phyloP scores from a whole-genome alignment of 1,140 invertebrate species.

The Chionoecetes opilio region DNA sequence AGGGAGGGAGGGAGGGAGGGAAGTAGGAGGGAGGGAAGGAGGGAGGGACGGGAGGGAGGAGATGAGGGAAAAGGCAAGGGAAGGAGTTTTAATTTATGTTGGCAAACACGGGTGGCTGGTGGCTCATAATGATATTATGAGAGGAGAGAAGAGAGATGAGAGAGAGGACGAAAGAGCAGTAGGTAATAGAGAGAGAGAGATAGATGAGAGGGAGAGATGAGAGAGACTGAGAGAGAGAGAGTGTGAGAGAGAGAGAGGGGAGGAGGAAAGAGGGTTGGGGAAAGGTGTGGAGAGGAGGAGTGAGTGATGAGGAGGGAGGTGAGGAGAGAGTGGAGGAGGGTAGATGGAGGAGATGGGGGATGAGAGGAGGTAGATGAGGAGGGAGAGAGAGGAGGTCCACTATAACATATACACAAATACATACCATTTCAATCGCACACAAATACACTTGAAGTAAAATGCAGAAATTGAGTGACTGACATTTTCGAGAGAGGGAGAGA shows the following conservation, averaged over 20 bases:
- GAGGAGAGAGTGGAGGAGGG: background rate
- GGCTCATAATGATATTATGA: too few relatives aligned
- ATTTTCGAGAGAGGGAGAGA: background rate
- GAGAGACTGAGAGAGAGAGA: slow-evolving; percentile 56
- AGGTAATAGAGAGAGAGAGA: too few relatives aligned
- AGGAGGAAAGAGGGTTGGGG: too few relatives aligned
- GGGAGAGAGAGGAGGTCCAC: background rate
- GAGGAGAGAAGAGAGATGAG: too few relatives aligned
- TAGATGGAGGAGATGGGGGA: background rate
- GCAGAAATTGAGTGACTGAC: too few relatives aligned
- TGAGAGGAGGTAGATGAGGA: background rate
- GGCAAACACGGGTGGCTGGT: too few relatives aligned
- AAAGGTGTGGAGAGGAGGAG: too few relatives aligned
- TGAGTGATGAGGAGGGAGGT: background rate
- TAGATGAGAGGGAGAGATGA: slow-evolving; percentile 33
- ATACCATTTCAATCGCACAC: too few relatives aligned
- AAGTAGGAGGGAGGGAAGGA: background rate
- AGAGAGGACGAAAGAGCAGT: too few relatives aligned
- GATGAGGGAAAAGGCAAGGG: background rate
- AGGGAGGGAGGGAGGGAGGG: background rate
- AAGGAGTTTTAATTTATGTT: too few relatives aligned
- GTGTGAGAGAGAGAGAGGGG: slow-evolving; percentile 44
- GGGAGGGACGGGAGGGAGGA: background rate
- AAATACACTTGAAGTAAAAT: too few relatives aligned
- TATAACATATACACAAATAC: too few relatives aligned